Conservation (phyloP, 2,797 vertebrate genomes). For the Podarcis siculus region DNA sequence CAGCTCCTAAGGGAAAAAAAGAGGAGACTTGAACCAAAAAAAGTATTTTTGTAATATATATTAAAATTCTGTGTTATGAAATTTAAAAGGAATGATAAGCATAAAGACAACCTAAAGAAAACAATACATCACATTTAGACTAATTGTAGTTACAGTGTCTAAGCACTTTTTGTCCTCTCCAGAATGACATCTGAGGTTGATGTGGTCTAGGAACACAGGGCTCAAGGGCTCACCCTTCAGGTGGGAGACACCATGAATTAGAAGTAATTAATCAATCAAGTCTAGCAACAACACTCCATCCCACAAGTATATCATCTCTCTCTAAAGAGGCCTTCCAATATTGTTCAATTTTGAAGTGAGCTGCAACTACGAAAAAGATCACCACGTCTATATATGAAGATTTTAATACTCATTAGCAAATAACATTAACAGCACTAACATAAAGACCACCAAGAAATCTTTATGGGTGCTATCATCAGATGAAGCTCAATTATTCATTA, state of each 20-base stretch:
- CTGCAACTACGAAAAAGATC: neutral
- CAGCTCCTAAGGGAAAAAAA: too few species aligned
- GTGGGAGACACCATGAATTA: neutral
- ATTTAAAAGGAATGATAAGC: neutral
- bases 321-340: neutral
- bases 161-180: neutral
- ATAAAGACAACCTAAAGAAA: neutral
- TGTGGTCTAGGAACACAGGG: neutral
- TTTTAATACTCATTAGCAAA: neutral
- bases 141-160: neutral
- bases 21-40: too few species aligned
- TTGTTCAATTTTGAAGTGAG: neutral
- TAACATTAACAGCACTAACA: neutral
- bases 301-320: neutral
- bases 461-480: too few species aligned
- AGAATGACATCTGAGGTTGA: neutral
- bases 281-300: neutral
- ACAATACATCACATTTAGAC: neutral
- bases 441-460: too few species aligned
- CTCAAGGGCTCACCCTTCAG: neutral
- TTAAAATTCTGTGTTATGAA: too few species aligned
- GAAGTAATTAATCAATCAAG: neutral
- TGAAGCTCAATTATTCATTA: neutral
- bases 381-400: neutral
- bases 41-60: neutral